A percentile compares a stretch with the other conserved stretches of the same genome.
phyloP scores from a whole-genome alignment of 2,113 vertebrate genomes.

The Hiodon alosoides region DNA sequence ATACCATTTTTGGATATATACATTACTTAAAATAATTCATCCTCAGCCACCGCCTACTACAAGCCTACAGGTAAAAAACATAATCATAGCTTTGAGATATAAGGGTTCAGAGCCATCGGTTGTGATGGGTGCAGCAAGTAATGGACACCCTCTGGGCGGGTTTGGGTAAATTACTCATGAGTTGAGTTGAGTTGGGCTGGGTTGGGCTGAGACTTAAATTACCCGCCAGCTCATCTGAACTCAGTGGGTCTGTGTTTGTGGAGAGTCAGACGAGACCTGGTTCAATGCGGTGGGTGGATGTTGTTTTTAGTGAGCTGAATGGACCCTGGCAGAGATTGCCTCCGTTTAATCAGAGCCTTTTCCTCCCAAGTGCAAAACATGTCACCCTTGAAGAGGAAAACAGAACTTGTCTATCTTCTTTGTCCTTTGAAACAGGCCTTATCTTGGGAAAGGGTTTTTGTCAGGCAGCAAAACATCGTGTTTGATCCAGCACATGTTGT shows the following conservation, averaged over 20 bases:
- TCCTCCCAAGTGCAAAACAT: not conserved
- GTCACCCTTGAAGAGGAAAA: constrained; percentile 13
- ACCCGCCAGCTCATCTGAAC: not conserved
- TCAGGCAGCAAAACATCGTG: not conserved
- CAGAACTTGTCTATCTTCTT: constrained; percentile 7
- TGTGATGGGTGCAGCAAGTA: no score
- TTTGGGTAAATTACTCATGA: not conserved
- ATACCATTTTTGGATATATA: no score
- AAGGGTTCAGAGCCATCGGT: no score
- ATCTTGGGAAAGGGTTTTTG: constrained; percentile 16
- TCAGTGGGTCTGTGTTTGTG: not conserved
- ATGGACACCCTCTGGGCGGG: no score
- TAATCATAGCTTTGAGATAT: no score
- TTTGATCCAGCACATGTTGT: not conserved
- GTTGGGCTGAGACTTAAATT: not conserved
- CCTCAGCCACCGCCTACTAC: no score
- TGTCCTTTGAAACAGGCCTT: constrained; percentile 2
- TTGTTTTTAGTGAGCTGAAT: not conserved
- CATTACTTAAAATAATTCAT: no score
- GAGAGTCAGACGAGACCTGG: not conserved
- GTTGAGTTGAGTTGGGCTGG: not conserved
- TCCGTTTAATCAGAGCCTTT: not conserved
- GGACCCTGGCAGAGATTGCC: not conserved
- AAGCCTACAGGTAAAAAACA: no score
- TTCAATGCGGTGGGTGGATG: not conserved